These are phyloP conservation scores for Busseola fusca DNA, from an alignment of 2,888 invertebrate species.

Conservation along the genomic window DNA sequence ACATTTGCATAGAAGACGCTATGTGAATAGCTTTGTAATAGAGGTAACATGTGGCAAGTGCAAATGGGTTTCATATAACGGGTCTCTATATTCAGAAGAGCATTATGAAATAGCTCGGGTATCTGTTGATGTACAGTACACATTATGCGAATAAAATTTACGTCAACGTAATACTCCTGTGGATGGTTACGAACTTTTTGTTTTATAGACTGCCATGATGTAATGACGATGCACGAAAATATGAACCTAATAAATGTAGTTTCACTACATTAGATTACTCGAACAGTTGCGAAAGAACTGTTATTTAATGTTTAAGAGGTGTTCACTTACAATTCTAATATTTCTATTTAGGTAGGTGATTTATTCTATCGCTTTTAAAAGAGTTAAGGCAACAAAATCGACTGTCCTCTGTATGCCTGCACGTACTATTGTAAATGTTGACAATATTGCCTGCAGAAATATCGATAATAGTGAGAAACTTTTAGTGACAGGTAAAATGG, in stretches of 20 bases:
- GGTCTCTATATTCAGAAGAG: constrained; percentile 72
- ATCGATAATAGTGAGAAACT: background rate
- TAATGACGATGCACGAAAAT: constrained; percentile 56
- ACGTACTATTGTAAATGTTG: background rate
- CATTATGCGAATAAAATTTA: constrained; percentile 46
- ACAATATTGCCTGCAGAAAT: background rate
- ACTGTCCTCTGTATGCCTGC: background rate
- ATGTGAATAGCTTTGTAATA: constrained; percentile 78
- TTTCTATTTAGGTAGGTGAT: background rate
- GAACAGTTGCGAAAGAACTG: constrained; percentile 19
- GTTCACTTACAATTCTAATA: background rate
- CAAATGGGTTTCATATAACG: constrained; percentile 83
- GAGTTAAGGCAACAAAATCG: background rate
- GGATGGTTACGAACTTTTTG: constrained; percentile 23
- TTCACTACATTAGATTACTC: constrained; percentile 13
- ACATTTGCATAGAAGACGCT: constrained; percentile 79
- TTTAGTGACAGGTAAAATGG: background rate
- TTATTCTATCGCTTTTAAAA: background rate
- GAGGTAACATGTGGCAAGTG: constrained; percentile 79
- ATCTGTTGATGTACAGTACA: constrained; percentile 63
- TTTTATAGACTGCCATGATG: constrained; percentile 27
- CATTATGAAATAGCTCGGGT: constrained; percentile 70
- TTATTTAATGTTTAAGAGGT: constrained; percentile 17
- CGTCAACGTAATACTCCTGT: constrained; percentile 30
- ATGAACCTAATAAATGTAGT: constrained; percentile 27